These are phyloP conservation scores for Anolis sagrei DNA, from an alignment of 2,113 vertebrate genomes.

Conservation along the genomic window DNA sequence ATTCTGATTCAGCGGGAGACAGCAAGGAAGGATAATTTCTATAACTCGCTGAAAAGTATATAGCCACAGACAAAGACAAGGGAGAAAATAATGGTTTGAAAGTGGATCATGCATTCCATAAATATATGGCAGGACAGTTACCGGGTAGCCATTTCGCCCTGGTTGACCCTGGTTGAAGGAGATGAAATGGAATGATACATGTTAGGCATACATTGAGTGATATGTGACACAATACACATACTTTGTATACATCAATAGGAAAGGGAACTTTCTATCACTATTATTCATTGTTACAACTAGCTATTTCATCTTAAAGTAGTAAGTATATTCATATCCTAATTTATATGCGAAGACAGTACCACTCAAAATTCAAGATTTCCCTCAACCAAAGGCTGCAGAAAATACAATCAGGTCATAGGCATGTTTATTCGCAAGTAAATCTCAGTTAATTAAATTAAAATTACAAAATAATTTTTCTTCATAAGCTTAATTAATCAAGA, in stretches of 20 bases:
- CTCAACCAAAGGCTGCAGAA: slow-evolving; percentile 45
- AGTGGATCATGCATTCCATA: slow-evolving; percentile 45
- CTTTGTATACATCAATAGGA: slow-evolving; percentile 33
- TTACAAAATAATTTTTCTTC: not conserved
- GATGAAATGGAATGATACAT: slow-evolving; percentile 71
- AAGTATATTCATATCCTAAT: slow-evolving; percentile 28
- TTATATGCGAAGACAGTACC: slow-evolving; percentile 55
- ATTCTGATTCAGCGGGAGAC: slow-evolving; percentile 36
- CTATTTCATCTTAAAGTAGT: slow-evolving; percentile 18
- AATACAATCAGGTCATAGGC: not conserved
- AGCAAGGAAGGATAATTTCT: not conserved
- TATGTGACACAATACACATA: slow-evolving; percentile 57
- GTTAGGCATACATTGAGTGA: slow-evolving; percentile 63
- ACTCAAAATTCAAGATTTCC: slow-evolving; percentile 59
- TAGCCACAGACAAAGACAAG: slow-evolving; percentile 18
- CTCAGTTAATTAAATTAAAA: not conserved
- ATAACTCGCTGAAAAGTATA: slow-evolving; percentile 17
- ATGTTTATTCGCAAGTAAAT: not conserved
- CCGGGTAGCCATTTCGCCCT: slow-evolving; percentile 73
- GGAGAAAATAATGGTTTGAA: slow-evolving; percentile 29
- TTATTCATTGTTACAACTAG: not conserved
- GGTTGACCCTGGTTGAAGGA: slow-evolving; percentile 73
- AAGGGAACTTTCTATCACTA: not conserved
- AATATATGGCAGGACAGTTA: slow-evolving; percentile 57
- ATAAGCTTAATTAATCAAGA: not conserved